A percentile compares a stretch with the other conserved stretches of the same genome.
Evolutionary conservation across 2,797 vertebrate species (phyloP).

Genomic region (Pseudopleuronectes americanus): DNA sequence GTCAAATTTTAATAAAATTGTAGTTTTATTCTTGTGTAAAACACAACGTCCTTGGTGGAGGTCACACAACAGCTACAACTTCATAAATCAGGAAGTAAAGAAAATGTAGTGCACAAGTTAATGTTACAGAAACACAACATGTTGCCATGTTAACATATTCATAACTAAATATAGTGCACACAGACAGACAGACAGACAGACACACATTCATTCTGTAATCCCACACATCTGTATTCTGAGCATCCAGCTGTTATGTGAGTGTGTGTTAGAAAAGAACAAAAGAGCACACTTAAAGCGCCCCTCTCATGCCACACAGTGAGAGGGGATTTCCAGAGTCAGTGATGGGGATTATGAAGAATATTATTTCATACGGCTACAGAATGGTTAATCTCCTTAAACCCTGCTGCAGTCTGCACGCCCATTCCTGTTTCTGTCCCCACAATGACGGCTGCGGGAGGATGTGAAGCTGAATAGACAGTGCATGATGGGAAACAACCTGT

Average conservation of each 20-base stretch:
- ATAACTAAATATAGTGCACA: neutral
- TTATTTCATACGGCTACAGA: slow-evolving; percentile 67
- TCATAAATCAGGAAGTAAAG: too few relatives aligned
- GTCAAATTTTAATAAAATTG: too few relatives aligned
- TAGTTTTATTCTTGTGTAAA: too few relatives aligned
- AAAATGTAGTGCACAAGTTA: too few relatives aligned
- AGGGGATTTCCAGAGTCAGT: slow-evolving; percentile 63
- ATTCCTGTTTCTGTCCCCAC: slow-evolving; percentile 42
- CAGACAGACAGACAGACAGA: neutral
- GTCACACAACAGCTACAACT: too few relatives aligned
- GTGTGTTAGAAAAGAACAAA: slow-evolving; percentile 40
- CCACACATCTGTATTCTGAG: slow-evolving; percentile 21
- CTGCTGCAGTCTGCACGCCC: slow-evolving; percentile 53
- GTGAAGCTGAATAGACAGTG: slow-evolving; percentile 12
- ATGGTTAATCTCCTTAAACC: slow-evolving; percentile 72
- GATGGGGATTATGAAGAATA: slow-evolving; percentile 72
- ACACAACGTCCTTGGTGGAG: too few relatives aligned
- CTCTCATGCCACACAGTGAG: slow-evolving; percentile 57
- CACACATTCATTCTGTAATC: slow-evolving; percentile 12
- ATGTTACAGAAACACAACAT: too few relatives aligned
- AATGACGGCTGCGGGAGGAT: slow-evolving; percentile 26
- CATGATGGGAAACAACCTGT: slow-evolving; percentile 25
- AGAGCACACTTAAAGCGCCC: slow-evolving; percentile 22
- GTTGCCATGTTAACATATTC: neutral
- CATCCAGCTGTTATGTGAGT: slow-evolving; percentile 26